These are phyloP conservation scores for Scalopus aquaticus DNA, from an alignment of 2,113 vertebrate genomes.

Conservation along the genomic window DNA sequence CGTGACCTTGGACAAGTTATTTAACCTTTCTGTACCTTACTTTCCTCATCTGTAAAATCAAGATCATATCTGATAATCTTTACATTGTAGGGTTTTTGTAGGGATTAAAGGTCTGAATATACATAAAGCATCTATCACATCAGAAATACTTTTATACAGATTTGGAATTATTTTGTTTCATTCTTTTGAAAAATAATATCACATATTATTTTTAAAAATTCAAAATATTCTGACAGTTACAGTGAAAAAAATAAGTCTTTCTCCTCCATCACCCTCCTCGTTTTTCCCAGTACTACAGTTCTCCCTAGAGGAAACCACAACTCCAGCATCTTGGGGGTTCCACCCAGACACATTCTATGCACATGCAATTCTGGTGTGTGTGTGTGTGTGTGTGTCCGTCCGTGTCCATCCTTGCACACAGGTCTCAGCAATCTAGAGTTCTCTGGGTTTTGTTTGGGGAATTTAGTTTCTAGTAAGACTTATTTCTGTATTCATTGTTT, in stretches of 20 bases:
- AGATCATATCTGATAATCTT: background rate
- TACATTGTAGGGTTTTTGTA: background rate
- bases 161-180: slow-evolving; percentile 20
- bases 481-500: slow-evolving; percentile 43
- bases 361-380: background rate
- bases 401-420: background rate
- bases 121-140: background rate
- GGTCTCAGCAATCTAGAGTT: background rate
- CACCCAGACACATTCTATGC: background rate
- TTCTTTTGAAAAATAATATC: slow-evolving; percentile 40
- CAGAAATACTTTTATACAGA: background rate
- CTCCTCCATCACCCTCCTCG: background rate
- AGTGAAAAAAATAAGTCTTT: background rate
- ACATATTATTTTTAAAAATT: background rate
- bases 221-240: background rate
- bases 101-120: background rate
- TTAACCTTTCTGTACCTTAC: background rate
- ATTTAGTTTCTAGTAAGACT: background rate
- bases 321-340: background rate
- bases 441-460: background rate
- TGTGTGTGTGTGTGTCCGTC: background rate
- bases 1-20: slow-evolving; percentile 27
- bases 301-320: background rate
- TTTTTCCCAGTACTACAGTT: background rate
- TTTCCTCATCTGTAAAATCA: slow-evolving; percentile 53